Evolutionary conservation across 2,888 invertebrate species (phyloP).

Genomic region (Anthoptus insignis): DNA sequence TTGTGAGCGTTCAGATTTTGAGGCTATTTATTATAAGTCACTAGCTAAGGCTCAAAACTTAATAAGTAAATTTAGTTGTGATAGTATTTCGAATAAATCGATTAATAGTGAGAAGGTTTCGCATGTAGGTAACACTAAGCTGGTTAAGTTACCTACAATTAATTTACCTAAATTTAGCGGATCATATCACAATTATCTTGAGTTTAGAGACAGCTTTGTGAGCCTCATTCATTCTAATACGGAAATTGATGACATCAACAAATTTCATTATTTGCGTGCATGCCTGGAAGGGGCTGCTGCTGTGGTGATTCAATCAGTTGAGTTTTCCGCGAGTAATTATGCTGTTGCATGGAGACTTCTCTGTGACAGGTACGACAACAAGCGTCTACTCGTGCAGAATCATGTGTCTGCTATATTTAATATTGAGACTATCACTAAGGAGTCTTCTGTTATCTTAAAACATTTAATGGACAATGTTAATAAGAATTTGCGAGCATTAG

Average conservation of each 20-base stretch:
- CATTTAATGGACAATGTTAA: constrained; percentile 7
- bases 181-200: neutral
- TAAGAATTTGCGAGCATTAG: constrained; percentile 17
- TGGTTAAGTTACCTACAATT: constrained; percentile 9
- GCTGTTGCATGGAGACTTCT: neutral
- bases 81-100: neutral
- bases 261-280: neutral
- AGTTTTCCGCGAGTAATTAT: constrained; percentile 1
- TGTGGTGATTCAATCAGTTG: neutral
- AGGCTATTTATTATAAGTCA: constrained; percentile 23
- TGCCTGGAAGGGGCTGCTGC: constrained; percentile 10
- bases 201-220: constrained; percentile 5
- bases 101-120: neutral
- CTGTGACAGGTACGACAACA: constrained; percentile 1
- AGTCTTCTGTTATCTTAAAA: neutral
- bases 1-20: neutral
- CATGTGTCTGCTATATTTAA: constrained; percentile 4
- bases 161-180: no score
- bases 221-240: constrained; percentile 1
- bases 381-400: constrained; percentile 4
- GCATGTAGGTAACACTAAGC: neutral
- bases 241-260: neutral
- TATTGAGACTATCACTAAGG: neutral
- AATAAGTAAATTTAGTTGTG: neutral
- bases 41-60: constrained; percentile 23